A percentile compares a stretch with the other conserved stretches of the same genome.
These are phyloP conservation scores for Nebria brevicollis DNA, from an alignment of 2,888 invertebrate species.

Conservation along the genomic window DNA sequence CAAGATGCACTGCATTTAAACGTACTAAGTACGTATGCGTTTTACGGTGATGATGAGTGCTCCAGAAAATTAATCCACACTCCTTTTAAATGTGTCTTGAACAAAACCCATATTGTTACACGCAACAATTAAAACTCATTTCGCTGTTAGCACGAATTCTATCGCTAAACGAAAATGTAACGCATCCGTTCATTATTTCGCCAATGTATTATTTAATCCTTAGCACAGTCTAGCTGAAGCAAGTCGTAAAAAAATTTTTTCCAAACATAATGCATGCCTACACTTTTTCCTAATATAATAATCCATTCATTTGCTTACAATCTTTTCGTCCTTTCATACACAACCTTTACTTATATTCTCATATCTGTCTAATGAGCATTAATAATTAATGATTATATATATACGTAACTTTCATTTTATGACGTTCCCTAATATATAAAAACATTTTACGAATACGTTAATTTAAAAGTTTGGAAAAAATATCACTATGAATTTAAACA, in stretches of 20 bases:
- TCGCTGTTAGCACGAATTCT: constrained; percentile 24
- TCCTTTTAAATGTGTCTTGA: constrained; percentile 37
- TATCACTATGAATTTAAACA: too few relatives aligned
- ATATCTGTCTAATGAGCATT: too few relatives aligned
- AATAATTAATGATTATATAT: too few relatives aligned
- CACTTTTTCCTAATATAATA: too few relatives aligned
- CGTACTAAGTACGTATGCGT: constrained; percentile 31
- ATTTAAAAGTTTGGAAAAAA: too few relatives aligned
- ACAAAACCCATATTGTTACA: constrained; percentile 39
- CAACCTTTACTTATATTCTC: too few relatives aligned
- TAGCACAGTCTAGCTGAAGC: background rate
- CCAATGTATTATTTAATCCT: background rate
- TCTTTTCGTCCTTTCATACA: too few relatives aligned
- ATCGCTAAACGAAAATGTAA: constrained; percentile 2
- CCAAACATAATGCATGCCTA: too few relatives aligned
- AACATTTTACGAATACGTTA: too few relatives aligned
- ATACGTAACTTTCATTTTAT: too few relatives aligned
- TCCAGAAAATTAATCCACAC: constrained; percentile 37
- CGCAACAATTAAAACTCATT: constrained; percentile 41
- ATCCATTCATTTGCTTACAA: too few relatives aligned
- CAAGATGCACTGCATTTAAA: constrained; percentile 12
- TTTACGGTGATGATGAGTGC: constrained; percentile 37
- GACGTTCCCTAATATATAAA: too few relatives aligned
- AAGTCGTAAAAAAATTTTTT: background rate
- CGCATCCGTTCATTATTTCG: background rate